A percentile compares a stretch with the other conserved stretches of the same genome.
Evolutionary conservation across 2,888 invertebrate species (phyloP).

Genomic region (Drosophila multiciliata): DNA sequence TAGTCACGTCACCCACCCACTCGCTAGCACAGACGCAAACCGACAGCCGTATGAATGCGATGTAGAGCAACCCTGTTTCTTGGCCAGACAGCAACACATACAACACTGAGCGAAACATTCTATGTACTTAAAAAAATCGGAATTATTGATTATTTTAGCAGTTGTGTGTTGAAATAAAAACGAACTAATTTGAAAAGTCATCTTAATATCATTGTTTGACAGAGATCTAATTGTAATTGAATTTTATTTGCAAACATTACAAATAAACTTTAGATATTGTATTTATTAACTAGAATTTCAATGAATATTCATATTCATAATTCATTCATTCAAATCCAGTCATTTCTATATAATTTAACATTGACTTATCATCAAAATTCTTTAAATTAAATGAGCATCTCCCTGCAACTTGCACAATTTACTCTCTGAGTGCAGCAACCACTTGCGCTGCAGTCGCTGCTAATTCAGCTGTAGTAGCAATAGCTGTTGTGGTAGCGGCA

Average conservation of each 20-base stretch:
- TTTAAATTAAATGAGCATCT: background rate
- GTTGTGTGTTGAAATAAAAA: background rate
- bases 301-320: no score
- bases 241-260: background rate
- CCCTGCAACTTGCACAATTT: background rate
- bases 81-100: background rate
- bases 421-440: conserved; percentile 40
- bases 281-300: background rate
- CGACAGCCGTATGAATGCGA: conserved; percentile 6
- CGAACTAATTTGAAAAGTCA: background rate
- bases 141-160: background rate
- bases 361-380: background rate
- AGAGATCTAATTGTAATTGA: background rate
- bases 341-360: background rate
- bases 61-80: background rate
- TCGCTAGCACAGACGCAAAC: conserved; percentile 38
- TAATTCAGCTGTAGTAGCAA: conserved; percentile 11
- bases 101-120: conserved; percentile 6
- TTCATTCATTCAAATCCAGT: background rate
- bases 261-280: background rate
- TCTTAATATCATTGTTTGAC: background rate
- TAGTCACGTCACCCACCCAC: conserved; percentile 29
- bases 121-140: background rate
- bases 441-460: conserved; percentile 36
- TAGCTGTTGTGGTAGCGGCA: background rate